Percentiles rank a stretch among this genome's conserved stretches.
phyloP scores from a whole-genome alignment of 2,797 vertebrate species.

The Muscicapa striata region DNA sequence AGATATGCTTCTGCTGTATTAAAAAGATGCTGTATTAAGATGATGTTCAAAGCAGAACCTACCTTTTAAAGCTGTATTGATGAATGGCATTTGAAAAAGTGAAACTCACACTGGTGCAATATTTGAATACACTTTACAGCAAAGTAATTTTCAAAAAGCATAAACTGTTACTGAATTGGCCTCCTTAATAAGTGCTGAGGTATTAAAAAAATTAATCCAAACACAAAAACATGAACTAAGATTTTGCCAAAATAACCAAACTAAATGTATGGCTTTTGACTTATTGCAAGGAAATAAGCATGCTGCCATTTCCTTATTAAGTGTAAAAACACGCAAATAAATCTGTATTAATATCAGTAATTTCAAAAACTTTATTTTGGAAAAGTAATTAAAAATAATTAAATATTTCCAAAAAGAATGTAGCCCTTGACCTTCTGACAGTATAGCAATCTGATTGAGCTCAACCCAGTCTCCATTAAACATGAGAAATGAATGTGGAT shows the following conservation, averaged over 20 bases:
- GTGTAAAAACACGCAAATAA: not conserved
- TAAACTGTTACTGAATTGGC: not conserved
- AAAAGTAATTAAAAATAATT: not conserved
- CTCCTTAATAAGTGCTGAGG: not conserved
- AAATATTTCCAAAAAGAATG: not conserved
- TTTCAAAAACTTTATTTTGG: not conserved
- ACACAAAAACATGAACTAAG: not conserved
- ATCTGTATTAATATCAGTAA: not conserved
- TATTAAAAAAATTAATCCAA: not conserved
- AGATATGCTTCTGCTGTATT: not conserved
- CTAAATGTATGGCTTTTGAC: not conserved
- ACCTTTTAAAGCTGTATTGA: not conserved
- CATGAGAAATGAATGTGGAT: not conserved
- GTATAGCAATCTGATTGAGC: fast-evolving
- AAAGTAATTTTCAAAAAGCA: not conserved
- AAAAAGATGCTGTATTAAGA: not conserved
- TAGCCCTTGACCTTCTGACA: not conserved
- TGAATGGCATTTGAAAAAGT: not conserved
- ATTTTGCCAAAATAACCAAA: not conserved
- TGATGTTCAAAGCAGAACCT: not conserved
- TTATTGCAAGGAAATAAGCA: not conserved
- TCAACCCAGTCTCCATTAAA: not conserved
- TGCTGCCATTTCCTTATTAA: not conserved
- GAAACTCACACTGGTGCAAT: not conserved
- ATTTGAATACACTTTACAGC: not conserved